phyloP scores from a whole-genome alignment of 2,113 vertebrate genomes.

The Periophthalmodon schlosseri region DNA sequence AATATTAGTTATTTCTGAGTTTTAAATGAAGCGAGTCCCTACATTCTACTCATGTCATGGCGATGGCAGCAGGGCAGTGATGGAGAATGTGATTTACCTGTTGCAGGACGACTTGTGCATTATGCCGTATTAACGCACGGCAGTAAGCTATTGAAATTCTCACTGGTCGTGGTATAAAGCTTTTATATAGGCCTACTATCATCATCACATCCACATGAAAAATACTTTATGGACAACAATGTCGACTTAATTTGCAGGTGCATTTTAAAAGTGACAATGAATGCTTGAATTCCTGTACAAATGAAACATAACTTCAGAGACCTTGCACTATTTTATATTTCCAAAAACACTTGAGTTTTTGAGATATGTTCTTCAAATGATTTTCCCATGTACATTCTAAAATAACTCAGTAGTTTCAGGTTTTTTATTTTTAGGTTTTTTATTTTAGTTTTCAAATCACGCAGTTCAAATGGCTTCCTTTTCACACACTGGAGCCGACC shows the following conservation, averaged over 20 bases:
- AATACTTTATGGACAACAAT: neutral
- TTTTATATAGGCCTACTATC: too few relatives aligned
- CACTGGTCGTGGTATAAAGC: too few relatives aligned
- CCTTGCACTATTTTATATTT: neutral
- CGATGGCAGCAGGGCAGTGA: too few relatives aligned
- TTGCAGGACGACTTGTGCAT: too few relatives aligned
- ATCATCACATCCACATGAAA: neutral
- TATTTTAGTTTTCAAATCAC: neutral
- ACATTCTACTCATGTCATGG: too few relatives aligned
- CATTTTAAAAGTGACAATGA: neutral
- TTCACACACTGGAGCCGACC: slow-evolving; percentile 3
- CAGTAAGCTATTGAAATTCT: too few relatives aligned
- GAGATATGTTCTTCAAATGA: neutral
- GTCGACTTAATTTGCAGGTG: neutral
- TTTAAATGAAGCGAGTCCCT: too few relatives aligned
- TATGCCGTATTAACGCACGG: too few relatives aligned
- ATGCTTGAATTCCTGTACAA: neutral
- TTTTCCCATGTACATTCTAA: neutral
- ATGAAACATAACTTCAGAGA: neutral
- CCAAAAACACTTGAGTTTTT: neutral
- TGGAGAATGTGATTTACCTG: too few relatives aligned
- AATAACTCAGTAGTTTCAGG: neutral
- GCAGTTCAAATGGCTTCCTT: neutral
- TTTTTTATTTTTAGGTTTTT: slow-evolving; percentile 4
- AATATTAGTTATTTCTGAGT: too few relatives aligned